Evolutionary conservation across 2,113 vertebrate genomes (phyloP), one percentile per base, ranked within the genome.

Genomic region (Lycocorax pyrrhopterus): DNA sequence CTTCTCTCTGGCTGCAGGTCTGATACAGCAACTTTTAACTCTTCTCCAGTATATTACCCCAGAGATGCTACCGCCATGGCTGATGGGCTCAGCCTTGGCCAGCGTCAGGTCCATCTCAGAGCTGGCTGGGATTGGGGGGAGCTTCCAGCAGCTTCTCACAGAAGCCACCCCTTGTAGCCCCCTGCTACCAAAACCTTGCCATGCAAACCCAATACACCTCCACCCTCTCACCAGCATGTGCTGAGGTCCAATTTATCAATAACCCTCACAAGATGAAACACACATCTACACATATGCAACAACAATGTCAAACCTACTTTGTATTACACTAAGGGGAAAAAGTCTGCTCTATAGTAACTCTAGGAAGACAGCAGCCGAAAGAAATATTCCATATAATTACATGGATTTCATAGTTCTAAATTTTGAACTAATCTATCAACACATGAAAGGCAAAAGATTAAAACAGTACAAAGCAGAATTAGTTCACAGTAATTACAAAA

Each of bases 61-160:
- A 32, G 46, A 81, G 71, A 5, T 0, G 0, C 23, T 27, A 17
- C 17, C 16, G n/a, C 32, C 17, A 13, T 14, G 8, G 37, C 64
- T 53, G 69, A 81, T 13, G 9, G 44, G 44, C 44, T 76, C 0
- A 0, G 59, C 52, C 25, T 33, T 59, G 56, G 62, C 43, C 53
- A 60, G n/a, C 0, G 0, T 3, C 0, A 0, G 16, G 8, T 69
- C 47, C 12, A 6, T 44, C 43, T 25, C 4, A 0, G 37, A 75
- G 19, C 16, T 0, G 0, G 2, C 13, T 52, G 55, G 43, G 25
- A 52, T 4, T 64, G 8, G 23, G 16, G 10, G 23, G 66, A 83
- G 41, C 47, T 55, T 49, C 73, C 43, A 53, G 35, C 23, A 79
- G 20, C 53, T 62, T 60, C 53, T 62, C 35, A 37, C 52, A 55